Conservation (phyloP, 2,888 invertebrate species). For the Eubasilissa splendida region DNA sequence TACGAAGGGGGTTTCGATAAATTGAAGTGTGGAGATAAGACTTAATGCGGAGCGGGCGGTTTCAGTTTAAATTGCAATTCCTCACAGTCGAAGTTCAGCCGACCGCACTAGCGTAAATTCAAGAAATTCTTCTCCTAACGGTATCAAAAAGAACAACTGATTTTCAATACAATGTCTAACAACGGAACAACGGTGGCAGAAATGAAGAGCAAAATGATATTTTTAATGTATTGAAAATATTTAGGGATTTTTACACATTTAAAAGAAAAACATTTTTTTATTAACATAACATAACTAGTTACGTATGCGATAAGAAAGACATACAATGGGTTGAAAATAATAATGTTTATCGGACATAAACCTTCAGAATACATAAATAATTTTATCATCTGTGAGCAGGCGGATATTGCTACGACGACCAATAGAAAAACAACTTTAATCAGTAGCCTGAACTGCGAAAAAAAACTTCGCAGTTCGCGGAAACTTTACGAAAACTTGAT, state of each 20-base stretch:
- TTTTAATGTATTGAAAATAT: no score
- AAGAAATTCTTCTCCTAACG: no score
- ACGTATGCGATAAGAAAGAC: no score
- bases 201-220: no score
- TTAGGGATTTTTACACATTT: no score
- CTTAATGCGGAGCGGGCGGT: neutral
- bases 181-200: no score
- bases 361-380: slow-evolving; percentile 47
- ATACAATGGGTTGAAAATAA: slow-evolving; percentile 16
- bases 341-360: slow-evolving; percentile 53
- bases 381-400: slow-evolving; percentile 34
- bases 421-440: slow-evolving; percentile 39
- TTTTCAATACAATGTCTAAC: no score
- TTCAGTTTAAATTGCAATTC: slow-evolving; percentile 11
- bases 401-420: slow-evolving; percentile 33
- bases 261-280: no score
- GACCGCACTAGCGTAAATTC: neutral
- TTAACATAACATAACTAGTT: no score
- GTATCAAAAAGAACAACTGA: no score
- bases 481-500: slow-evolving; percentile 38
- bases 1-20: no score
- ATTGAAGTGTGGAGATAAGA: neutral
- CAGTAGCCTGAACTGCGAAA: slow-evolving; percentile 37
- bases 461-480: slow-evolving; percentile 41
- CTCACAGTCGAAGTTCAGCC: slow-evolving; percentile 24